A percentile compares a stretch with the other conserved stretches of the same genome.
Conservation (phyloP, 2,113 vertebrate species). For the Carassius gibelio region DNA sequence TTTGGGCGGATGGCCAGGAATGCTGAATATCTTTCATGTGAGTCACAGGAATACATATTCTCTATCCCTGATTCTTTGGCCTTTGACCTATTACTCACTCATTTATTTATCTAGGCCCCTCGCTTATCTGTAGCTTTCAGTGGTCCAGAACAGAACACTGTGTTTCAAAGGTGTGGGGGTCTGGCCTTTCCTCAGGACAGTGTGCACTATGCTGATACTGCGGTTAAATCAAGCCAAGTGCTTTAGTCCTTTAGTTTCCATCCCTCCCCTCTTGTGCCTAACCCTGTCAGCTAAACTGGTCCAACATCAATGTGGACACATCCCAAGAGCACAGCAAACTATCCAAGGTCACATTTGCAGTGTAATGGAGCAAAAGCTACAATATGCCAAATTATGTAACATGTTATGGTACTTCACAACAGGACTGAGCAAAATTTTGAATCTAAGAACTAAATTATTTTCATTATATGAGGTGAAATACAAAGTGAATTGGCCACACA, state of each 20-base stretch:
- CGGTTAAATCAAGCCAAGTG: constrained; percentile 18
- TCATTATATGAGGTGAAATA: no score
- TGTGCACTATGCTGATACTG: background rate
- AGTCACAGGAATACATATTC: constrained; percentile 58
- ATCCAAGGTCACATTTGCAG: constrained; percentile 35
- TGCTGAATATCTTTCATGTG: constrained; percentile 63
- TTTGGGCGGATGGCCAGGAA: constrained; percentile 66
- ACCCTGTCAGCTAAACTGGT: background rate
- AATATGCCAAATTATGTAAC: background rate
- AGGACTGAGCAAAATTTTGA: background rate
- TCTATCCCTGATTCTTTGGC: constrained; percentile 63
- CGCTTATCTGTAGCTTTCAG: constrained; percentile 26
- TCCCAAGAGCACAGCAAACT: background rate
- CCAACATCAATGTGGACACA: background rate
- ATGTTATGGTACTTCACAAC: background rate
- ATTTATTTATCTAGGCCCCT: constrained; percentile 10
- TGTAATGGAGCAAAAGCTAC: constrained; percentile 34
- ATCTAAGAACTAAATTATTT: background rate
- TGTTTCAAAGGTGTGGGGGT: background rate
- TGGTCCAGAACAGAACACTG: constrained; percentile 6
- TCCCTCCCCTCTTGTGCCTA: background rate
- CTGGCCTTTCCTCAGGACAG: background rate
- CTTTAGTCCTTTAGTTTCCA: constrained; percentile 31
- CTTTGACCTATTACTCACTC: constrained; percentile 41
- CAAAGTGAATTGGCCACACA: no score